Base-by-base conservation (phyloP, 2,113 vertebrate genomes). In the Dunckerocampus dactyliophorus region DNA sequence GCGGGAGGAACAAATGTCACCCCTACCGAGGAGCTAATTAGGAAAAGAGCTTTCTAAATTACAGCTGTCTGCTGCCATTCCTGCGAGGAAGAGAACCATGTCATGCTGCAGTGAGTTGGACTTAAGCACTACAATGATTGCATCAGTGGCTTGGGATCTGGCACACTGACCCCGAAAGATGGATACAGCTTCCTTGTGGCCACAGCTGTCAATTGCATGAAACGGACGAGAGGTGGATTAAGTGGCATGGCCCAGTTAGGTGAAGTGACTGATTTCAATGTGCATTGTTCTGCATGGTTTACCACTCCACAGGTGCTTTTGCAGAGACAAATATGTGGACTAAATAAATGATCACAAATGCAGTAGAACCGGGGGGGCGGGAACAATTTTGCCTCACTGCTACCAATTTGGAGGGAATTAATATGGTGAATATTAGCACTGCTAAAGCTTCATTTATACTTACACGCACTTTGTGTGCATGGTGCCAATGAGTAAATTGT, bases 11-110 rank as follows among this genome's bases (percentile, higher is more conserved):
- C 85, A 88, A 83, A 84, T 80, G 79, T 87, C 69, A 74, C 66
- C 80, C 78, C 76, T 48, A 55, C 78, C 46, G 75, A 65, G 63
- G 72, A 88, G 76, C 76, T 86, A 92, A 92, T 93, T 76, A 80
- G 77, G 81, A 79, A 80, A 89, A 89, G 81, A 82, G 75, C 72
- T 85, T 87, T 89, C 85, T 89, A 84, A 88, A 84, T 88, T 87
- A 87, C 81, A 51, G 82, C 81, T 86, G 82, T 88, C 82, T 86
- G 80, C 67, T 64, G 69, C 72, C 82, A 83, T 86, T 85, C 88
- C 85, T 81, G 20, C 11, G 75, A 85, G 71, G 79, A 82, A 82
- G 61, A 68, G 75, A 81, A 78, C 19, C 80, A 66, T 81, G 82
- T 81, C 79, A 74, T 65, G 65, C 52, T 15, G 58, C 31, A 3